These are phyloP conservation scores for Sparus aurata DNA, from an alignment of 2,797 vertebrate species.

Conservation along the genomic window DNA sequence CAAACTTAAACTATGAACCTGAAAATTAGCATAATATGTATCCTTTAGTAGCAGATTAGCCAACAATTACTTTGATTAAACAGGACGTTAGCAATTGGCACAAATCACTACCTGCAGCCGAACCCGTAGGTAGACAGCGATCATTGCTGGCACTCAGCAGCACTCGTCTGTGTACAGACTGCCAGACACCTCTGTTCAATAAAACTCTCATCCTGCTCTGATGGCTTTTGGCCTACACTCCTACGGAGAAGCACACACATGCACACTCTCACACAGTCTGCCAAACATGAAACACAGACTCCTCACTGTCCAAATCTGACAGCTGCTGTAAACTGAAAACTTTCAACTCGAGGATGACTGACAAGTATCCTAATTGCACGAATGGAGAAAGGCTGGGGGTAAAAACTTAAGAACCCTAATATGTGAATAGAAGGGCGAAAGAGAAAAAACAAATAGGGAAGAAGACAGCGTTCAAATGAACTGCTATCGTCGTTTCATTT, in stretches of 20 bases:
- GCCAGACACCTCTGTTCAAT: conserved; percentile 45
- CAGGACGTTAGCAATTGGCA: conserved; percentile 31
- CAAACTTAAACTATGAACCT: too few relatives aligned
- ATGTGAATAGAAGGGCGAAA: background rate
- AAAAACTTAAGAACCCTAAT: background rate
- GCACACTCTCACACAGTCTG: conserved; percentile 33
- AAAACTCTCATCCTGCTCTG: conserved; percentile 49
- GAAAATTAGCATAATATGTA: background rate
- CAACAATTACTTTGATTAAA: conserved; percentile 46
- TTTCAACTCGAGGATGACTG: conserved; percentile 3
- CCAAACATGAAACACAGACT: conserved; percentile 43
- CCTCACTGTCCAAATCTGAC: conserved; percentile 24
- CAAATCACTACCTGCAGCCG: conserved; percentile 28
- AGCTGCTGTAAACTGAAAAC: conserved; percentile 13
- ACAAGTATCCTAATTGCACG: conserved; percentile 22
- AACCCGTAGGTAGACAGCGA: conserved; percentile 31
- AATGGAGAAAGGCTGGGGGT: conserved; percentile 10
- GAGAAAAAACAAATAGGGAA: background rate
- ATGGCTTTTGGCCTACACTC: conserved; percentile 44
- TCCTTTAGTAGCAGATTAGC: conserved; percentile 15
- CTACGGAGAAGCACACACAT: conserved; percentile 39
- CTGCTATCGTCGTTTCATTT: conserved; percentile 6
- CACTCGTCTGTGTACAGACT: conserved; percentile 45
- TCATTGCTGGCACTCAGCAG: conserved; percentile 32
- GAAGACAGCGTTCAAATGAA: background rate